Base-by-base conservation (phyloP, 1,140 invertebrate species). In the Aphelinus atriplicis region DNA sequence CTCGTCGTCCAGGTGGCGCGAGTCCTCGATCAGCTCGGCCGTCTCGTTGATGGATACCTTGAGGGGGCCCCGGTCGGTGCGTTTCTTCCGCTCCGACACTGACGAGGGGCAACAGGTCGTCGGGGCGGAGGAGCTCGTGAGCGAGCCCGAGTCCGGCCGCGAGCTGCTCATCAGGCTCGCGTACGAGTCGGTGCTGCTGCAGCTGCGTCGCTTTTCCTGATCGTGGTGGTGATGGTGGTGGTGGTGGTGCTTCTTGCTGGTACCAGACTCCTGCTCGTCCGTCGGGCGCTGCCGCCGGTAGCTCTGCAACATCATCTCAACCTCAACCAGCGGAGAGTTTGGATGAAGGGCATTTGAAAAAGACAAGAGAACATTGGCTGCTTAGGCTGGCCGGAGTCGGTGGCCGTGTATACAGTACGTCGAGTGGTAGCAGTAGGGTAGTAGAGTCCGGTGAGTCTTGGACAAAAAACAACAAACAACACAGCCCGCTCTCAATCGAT, bases 11-110 rank as follows among this genome's bases (percentile, higher is more conserved):
- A 3, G 6, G 7, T 57, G 0, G 3, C 56, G 43, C 9, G 7
- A 88, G 84, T 89, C 89, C 53, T 89, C 85, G 56, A 89, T 89
- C 0, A 88, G 79, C 79, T 90, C 87, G 2, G 89, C 87, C 1
- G 84, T 90, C 70, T 90, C 89, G 74, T 90, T 90, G 48, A 90
- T 90, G 0, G 90, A 90, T 1, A 90, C 89, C 57, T 86, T 84
- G 0, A 88, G 77, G 3, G 83, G 79, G 48, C 83, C 81, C 1
- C 85, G 80, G 65, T 85, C 87, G 79, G 66, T 81, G 86, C 80
- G 87, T n/a, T 83, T 88, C 57, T 84, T 86, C 56, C n/a, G 4
- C n/a, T 55, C 47, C 2, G 60, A 62, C 42, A 50, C 46, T 2
- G 48, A 42, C 7, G 64, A 53, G 1, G 55, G 46, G 63, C 48